Evolutionary conservation across 2,888 invertebrate genomes (phyloP).

Genomic region (Amaurobius ferox): DNA sequence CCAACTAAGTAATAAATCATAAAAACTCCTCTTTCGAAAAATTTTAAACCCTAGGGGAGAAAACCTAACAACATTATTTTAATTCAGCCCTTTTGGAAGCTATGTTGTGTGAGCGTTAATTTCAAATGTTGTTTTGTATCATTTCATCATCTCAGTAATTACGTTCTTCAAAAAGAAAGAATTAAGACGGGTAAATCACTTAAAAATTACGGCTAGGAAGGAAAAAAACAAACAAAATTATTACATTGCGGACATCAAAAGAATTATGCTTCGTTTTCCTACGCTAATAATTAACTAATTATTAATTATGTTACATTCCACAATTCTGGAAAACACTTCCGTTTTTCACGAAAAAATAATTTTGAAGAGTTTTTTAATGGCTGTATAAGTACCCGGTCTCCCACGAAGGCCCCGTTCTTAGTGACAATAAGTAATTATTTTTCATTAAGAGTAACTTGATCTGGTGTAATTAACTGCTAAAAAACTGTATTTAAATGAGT

Average conservation of each 20-base stretch:
- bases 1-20: constrained; percentile 10
- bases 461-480: constrained; percentile 3
- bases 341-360: constrained; percentile 8
- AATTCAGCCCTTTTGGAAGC: neutral
- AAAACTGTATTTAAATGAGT: constrained; percentile 16
- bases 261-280: constrained; percentile 13
- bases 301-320: constrained; percentile 64
- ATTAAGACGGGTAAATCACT: neutral
- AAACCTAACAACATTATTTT: neutral
- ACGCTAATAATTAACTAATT: constrained; percentile 60
- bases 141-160: constrained; percentile 10
- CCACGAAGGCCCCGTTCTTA: neutral
- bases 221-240: too few species aligned
- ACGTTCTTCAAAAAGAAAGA: neutral
- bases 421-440: constrained; percentile 18
- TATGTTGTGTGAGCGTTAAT: neutral
- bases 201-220: constrained; percentile 32
- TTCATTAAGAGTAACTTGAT: constrained; percentile 12
- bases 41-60: constrained; percentile 1
- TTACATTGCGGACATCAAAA: neutral
- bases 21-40: neutral
- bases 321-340: constrained; percentile 21
- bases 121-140: constrained; percentile 9
- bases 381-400: neutral
- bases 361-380: constrained; percentile 15